Conservation (phyloP, 2,888 invertebrate species). For the Cremastinae sp. region DNA sequence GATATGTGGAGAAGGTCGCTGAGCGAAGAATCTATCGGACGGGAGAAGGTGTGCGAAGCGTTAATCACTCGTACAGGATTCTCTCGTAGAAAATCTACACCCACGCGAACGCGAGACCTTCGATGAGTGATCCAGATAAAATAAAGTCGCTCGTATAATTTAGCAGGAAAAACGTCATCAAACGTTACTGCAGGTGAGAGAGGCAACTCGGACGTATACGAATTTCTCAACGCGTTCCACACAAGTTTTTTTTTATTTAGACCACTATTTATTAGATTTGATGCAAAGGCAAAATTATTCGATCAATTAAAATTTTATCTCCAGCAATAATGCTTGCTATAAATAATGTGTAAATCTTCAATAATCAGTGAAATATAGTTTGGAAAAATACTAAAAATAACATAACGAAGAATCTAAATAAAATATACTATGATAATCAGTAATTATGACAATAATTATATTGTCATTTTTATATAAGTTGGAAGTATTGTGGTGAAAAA, state of each 20-base stretch:
- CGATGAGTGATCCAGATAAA: constrained; percentile 38
- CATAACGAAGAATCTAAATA: too few relatives aligned
- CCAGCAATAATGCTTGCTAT: too few relatives aligned
- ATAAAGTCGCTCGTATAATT: neutral
- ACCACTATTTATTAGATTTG: neutral
- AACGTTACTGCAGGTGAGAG: constrained; percentile 14
- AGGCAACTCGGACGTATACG: constrained; percentile 3
- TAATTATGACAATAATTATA: too few relatives aligned
- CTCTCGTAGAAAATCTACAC: constrained; percentile 41
- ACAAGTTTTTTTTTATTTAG: neutral
- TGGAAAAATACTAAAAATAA: too few relatives aligned
- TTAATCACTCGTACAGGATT: constrained; percentile 51
- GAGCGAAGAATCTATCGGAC: constrained; percentile 19
- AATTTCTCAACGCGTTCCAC: constrained; percentile 26
- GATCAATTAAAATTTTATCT: too few relatives aligned
- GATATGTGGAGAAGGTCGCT: neutral
- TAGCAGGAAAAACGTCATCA: constrained; percentile 20
- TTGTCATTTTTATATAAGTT: too few relatives aligned
- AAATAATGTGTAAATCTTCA: too few relatives aligned
- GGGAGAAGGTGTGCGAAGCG: constrained; percentile 38
- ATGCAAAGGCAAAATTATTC: too few relatives aligned
- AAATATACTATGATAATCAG: too few relatives aligned
- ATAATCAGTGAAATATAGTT: too few relatives aligned
- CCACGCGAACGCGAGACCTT: constrained; percentile 52
- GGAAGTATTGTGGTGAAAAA: too few relatives aligned